Evolutionary conservation across 2,113 vertebrate genomes (phyloP), one percentile per base, ranked within the genome.

Genomic region (Hyla sarda): DNA sequence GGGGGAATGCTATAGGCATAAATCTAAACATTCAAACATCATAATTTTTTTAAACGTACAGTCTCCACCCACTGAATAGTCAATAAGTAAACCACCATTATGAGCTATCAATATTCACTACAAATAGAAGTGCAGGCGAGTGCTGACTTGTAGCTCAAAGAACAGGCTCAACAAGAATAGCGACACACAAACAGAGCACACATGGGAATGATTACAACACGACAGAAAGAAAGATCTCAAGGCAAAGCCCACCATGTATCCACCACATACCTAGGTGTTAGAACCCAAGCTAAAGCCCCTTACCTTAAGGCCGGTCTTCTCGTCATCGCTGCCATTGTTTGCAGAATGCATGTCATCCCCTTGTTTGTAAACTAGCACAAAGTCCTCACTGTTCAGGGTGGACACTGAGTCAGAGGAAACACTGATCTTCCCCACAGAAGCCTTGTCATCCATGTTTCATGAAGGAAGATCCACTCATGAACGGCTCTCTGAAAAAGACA

Each of bases 351-450:
- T 98, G 89, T 99, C 98, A 93, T 99, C 98, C 92, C 97, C 98
- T 94, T 98, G 96, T 91, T 96, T 95, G 94, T 97, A 98, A 95
- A 99, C 98, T 91, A 99, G 97, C 94, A 99, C 98, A 98, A 99
- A 99, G 96, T 99, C 98, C 96, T 99, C 98, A 94, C 98, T 99
- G 96, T 99, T 99, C 95, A 99, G 96, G 92, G 98, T 99, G 93
- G 97, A 99, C 90, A 99, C 98, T 77, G 98, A 99, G 94, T 99
- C 98, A 89, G 98, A 99, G 83, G 98, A 99, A 92, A 97, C 95
- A 93, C 98, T 99, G 95, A 99, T 98, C 95, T 99, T 99, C 94
- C 98, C 97, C 96, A 98, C 98, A 93, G 96, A 99, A 93, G 96
- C 96, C 93, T 99, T 99, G 96, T 99, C 98, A 96, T 99, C 98